Evolutionary conservation across 2,888 invertebrate species (phyloP).

Genomic region (Malachius bipustulatus): DNA sequence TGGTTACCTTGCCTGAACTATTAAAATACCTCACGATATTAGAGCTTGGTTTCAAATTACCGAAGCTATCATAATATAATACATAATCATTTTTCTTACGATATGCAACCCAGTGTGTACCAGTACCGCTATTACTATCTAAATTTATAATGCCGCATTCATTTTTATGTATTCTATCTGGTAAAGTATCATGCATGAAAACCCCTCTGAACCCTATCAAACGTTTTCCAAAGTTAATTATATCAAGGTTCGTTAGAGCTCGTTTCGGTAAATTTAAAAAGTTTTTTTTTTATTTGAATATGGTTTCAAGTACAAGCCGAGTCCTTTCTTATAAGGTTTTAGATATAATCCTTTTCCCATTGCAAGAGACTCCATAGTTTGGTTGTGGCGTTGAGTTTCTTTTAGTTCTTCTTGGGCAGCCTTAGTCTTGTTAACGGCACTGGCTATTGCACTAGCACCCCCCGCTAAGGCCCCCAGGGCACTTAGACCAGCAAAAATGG

Average conservation of each 20-base stretch:
- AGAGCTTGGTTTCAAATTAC: slow-evolving; percentile 26
- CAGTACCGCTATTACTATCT: slow-evolving; percentile 20
- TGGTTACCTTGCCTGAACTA: slow-evolving; percentile 10
- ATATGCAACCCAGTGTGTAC: slow-evolving; percentile 32
- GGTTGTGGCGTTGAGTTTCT: slow-evolving; percentile 28
- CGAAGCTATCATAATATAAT: slow-evolving; percentile 32
- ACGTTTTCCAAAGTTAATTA: slow-evolving; percentile 15
- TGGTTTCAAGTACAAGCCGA: slow-evolving; percentile 20
- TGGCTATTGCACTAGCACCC: slow-evolving; percentile 29
- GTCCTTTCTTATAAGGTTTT: slow-evolving; percentile 20
- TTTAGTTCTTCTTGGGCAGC: slow-evolving; percentile 24
- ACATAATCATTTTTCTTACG: slow-evolving; percentile 23
- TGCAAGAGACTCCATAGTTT: slow-evolving; percentile 29
- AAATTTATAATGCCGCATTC: slow-evolving; percentile 27
- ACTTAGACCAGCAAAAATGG: slow-evolving; percentile 27
- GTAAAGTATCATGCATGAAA: slow-evolving; percentile 23
- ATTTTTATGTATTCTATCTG: slow-evolving; percentile 13
- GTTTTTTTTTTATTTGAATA: slow-evolving; percentile 19
- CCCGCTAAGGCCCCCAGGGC: slow-evolving; percentile 30
- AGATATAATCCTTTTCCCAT: slow-evolving; percentile 22
- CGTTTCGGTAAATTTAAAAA: slow-evolving; percentile 16
- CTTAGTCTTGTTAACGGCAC: slow-evolving; percentile 28
- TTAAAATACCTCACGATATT: slow-evolving; percentile 14
- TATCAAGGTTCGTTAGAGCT: slow-evolving; percentile 19
- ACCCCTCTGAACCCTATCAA: slow-evolving; percentile 22